A percentile compares a stretch with the other conserved stretches of the same genome.
Conservation (phyloP, 2,113 vertebrate genomes). For the Oxygymnocypris stewartii region DNA sequence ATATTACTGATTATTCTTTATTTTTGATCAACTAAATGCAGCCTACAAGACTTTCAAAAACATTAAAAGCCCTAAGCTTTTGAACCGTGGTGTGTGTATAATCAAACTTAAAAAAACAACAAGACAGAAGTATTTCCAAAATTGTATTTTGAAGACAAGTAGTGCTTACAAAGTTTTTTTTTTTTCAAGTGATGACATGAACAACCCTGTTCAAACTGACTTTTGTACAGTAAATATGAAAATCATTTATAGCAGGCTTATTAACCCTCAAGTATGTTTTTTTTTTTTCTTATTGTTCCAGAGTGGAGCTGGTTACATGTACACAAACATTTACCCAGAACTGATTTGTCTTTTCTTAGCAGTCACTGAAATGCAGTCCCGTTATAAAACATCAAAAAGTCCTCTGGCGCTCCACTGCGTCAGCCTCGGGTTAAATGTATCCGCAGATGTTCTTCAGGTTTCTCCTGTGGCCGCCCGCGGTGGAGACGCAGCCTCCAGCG, state of each 20-base stretch:
- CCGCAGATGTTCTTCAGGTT: slow-evolving; percentile 49
- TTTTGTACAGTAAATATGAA: slow-evolving; percentile 79
- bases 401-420: slow-evolving; percentile 48
- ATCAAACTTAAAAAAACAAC: slow-evolving; percentile 61
- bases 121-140: slow-evolving; percentile 74
- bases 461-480: slow-evolving; percentile 54
- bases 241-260: slow-evolving; percentile 61
- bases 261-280: slow-evolving; percentile 63
- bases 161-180: slow-evolving; percentile 86
- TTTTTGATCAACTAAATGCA: not conserved
- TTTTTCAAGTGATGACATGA: slow-evolving; percentile 78
- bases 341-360: slow-evolving; percentile 65
- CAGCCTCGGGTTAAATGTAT: slow-evolving; percentile 38
- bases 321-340: slow-evolving; percentile 72
- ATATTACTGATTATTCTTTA: too few relatives aligned
- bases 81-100: not conserved
- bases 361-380: slow-evolving; percentile 69
- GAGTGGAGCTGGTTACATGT: slow-evolving; percentile 85
- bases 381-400: slow-evolving; percentile 67
- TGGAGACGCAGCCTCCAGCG: slow-evolving; percentile 65
- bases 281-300: slow-evolving; percentile 34
- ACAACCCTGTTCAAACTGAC: slow-evolving; percentile 71
- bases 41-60: not conserved
- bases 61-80: not conserved
- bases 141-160: slow-evolving; percentile 90